Evolutionary conservation across 2,113 vertebrate genomes (phyloP), one percentile per base, ranked within the genome.

Genomic region (Ascaphus truei): DNA sequence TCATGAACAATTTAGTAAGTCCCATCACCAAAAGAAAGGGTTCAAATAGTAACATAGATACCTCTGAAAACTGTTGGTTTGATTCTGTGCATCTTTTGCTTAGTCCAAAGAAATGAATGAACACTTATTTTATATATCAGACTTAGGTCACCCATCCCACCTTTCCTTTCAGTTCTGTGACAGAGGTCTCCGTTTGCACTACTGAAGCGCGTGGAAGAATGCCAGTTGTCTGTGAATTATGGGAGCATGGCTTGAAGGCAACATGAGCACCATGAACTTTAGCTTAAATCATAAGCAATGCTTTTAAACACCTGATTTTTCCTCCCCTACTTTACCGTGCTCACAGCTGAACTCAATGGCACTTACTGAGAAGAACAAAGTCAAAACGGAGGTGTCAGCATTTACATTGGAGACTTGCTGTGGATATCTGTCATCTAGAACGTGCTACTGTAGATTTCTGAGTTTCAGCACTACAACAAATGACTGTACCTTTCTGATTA

Each of bases 221-320:
- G 34, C 63, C 51, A 43, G 50, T 55, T 39, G 36, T 37, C 34
- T 36, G 5, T 43, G 50, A 66, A 51, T 66, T 66, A 66, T 66
- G 63, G 63, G 20, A 66, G 37, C 55, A 37, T 4, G n/a, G 15
- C 51, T 66, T n/a, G 36, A 56, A 66, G 50, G 51, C 50, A 66
- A 41, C 51, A 55, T 9, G 6, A 18, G 51, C 30, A 51, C 31
- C 63, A 43, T 66, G 63, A 66, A 66, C 63, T 66, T 66, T 43
- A n/a, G 50, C 36, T 30, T 66, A 66, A 66, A 66, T 66, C 63
- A 66, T 43, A 66, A 66, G 63, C 50, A 66, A 66, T 29, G 63
- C 63, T 66, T 31, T 66, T 66, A 66, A 55, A 55, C 63, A 66
- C 36, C 34, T 55, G 34, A 55, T 64, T 20, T 52, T 53, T 64